Evolutionary conservation across 2,113 vertebrate genomes (phyloP), one percentile per base, ranked within the genome.

Genomic region (Alouatta palliata): DNA sequence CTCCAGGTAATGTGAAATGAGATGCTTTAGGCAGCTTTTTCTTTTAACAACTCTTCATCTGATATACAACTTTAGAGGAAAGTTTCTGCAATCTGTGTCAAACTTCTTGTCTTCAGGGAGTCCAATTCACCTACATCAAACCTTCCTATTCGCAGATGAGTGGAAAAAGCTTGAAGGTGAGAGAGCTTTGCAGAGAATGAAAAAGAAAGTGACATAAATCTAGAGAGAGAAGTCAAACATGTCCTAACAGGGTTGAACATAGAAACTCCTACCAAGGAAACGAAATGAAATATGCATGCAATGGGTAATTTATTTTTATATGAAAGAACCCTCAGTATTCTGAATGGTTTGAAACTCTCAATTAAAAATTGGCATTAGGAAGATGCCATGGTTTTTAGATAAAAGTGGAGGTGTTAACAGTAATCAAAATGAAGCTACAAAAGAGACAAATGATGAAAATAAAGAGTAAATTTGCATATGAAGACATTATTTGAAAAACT

Each of bases 191-290:
- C 23, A 66, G 37, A 91, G 64, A 92, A 79, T 43, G 64, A 68
- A 81, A 95, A 96, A 75, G 92, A 88, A 94, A 88, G 77, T 27
- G 85, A 88, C 90, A 92, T 93, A 91, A 95, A 97, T 97, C 95
- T 89, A 95, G 47, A 95, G 68, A 83, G 61, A 87, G 19, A 84
- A 97, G 86, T 58, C 96, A 96, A 94, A 97, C 92, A 75, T 54
- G 45, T 75, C 61, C 58, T 92, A 93, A 92, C 47, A 32, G 3
- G 30, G 68, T 6, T 80, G 71, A 94, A 92, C 85, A 87, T 6
- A 71, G 81, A 91, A 84, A 95, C n/a, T 23, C 9, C 88, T 27
- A 70, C n/a, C 54, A 92, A 90, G 9, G 35, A 90, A 97, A 87
- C 91, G 52, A 96, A 97, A 87, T 95, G 68, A 96, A 96, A 94